Evolutionary conservation across 2,113 vertebrate species (phyloP), one percentile per base, ranked within the genome.

Genomic region (Pluvianellus socialis): DNA sequence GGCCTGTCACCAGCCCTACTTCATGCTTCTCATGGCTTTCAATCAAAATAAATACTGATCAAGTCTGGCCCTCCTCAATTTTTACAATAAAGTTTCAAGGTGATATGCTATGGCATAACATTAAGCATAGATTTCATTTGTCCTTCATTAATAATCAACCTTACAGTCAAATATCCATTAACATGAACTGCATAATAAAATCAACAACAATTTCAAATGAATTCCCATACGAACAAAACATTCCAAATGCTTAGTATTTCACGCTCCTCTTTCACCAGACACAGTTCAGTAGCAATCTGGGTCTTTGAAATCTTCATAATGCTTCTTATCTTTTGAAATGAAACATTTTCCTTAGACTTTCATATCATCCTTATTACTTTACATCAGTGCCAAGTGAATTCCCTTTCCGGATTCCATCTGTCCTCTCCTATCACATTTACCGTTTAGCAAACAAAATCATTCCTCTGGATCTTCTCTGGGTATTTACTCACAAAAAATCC

Each of bases 71-170:
- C 71, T 59, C 59, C 74, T 90, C 74, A 58, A 82, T 82, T 92
- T 83, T 59, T 55, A 79, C 80, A 84, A 85, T 91, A 32, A 94
- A 94, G 75, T 92, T 94, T 92, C 97, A 95, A 97, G 95, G 97
- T 97, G 93, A 96, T 96, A 94, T 50, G 30, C 58, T 87, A 44
- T 86, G 77, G 94, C 89, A 96, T 96, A 94, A 83, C 67, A 95
- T 95, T 94, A 94, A 86, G 96, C 91, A 91, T 21, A 94, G 87
- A 92, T 96, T 95, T 97, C 81, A 96, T 97, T 97, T 90, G 94
- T 94, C 92, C 92, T 96, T 97, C 97, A 97, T 97, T 96, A 97
- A 95, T 90, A 97, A 97, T 95, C 97, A 97, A 65, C 95, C 91
- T 94, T 93, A 96, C 84, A 95, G 84, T 95, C 94, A 97, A 97